These are phyloP conservation scores for Leucophora obtusa DNA, from an alignment of 2,888 invertebrate species.

Conservation along the genomic window DNA sequence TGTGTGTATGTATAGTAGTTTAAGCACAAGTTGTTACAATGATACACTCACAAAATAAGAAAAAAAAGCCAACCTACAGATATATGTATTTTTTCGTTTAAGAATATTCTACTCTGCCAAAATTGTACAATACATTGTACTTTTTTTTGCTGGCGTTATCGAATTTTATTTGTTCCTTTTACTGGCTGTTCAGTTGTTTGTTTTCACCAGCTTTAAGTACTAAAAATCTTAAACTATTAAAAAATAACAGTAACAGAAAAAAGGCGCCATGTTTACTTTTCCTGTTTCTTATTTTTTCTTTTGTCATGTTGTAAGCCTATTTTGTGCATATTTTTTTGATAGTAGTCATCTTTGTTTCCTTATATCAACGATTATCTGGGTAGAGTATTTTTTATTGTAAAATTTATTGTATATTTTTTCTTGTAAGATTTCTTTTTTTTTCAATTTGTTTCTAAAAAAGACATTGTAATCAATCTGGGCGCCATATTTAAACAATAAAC, in stretches of 20 bases:
- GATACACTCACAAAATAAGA: not conserved
- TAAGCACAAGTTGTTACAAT: slow-evolving; percentile 6
- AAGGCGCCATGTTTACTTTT: slow-evolving; percentile 50
- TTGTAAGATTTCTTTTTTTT: slow-evolving; percentile 9
- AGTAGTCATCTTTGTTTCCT: not conserved
- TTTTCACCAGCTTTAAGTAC: slow-evolving; percentile 20
- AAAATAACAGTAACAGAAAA: slow-evolving; percentile 8
- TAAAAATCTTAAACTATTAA: slow-evolving; percentile 24
- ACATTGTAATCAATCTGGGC: slow-evolving; percentile 41
- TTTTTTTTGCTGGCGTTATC: not conserved
- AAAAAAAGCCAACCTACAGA: not conserved
- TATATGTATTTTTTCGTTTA: not conserved
- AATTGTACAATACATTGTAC: not conserved
- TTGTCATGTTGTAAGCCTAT: slow-evolving; percentile 18
- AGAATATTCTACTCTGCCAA: not conserved
- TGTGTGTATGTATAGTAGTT: not conserved
- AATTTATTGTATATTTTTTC: not conserved
- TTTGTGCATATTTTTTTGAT: slow-evolving; percentile 1
- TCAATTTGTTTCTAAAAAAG: not conserved
- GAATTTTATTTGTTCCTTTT: slow-evolving; percentile 3
- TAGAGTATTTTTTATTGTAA: slow-evolving; percentile 9
- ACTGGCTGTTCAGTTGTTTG: not conserved
- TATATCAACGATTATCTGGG: not conserved
- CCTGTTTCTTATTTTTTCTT: not conserved
- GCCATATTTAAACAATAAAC: slow-evolving; percentile 49